phyloP scores from a whole-genome alignment of 2,797 vertebrate species.

The Aselliscus stoliczkanus region DNA sequence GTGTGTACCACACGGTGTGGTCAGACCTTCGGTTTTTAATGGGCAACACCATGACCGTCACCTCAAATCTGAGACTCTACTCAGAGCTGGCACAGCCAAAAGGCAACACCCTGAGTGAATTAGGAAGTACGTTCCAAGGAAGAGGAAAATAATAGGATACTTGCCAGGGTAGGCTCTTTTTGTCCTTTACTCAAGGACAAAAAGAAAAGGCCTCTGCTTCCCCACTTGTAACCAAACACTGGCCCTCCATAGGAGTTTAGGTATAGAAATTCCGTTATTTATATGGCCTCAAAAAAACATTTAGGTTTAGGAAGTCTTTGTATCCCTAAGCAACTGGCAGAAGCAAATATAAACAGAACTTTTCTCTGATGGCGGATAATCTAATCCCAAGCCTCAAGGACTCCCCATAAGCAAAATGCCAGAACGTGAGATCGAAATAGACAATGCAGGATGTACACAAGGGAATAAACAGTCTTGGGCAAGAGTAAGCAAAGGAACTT shows the following conservation, averaged over 20 bases:
- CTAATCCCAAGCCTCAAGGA: background rate
- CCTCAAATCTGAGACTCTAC: background rate
- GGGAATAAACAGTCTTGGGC: background rate
- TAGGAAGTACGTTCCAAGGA: background rate
- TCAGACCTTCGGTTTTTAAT: background rate
- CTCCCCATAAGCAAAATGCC: background rate
- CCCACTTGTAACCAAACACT: background rate
- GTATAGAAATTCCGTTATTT: background rate
- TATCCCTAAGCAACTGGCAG: background rate
- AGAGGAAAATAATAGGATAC: background rate
- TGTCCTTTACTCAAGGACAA: background rate
- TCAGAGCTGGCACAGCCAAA: background rate
- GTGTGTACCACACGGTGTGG: background rate
- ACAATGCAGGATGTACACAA: background rate
- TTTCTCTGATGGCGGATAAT: background rate
- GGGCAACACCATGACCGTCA: background rate
- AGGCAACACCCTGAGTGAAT: background rate
- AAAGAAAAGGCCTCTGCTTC: background rate
- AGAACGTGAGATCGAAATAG: background rate
- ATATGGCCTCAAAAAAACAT: background rate
- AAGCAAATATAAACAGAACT: conserved; percentile 9
- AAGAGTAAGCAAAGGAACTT: background rate
- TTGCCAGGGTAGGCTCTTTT: background rate
- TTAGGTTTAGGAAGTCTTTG: background rate
- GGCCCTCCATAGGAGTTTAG: background rate